phyloP scores from a whole-genome alignment of 1,140 invertebrate genomes.

The Sarcophaga bullata region DNA sequence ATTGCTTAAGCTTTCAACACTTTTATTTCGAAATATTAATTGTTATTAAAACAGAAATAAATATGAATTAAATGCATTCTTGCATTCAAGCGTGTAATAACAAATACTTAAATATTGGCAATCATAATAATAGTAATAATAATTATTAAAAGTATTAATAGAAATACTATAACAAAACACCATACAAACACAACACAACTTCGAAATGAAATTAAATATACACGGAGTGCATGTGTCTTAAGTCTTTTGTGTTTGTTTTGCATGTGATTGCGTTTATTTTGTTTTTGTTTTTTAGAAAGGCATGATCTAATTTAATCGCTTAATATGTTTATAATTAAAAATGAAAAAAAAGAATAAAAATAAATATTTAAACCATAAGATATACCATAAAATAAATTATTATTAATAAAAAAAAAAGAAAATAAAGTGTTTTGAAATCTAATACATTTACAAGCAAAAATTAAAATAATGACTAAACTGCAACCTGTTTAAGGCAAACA shows the following conservation, averaged over 20 bases:
- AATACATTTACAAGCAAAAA: background rate
- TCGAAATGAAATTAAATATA: no score
- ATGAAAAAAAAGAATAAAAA: background rate
- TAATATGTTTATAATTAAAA: background rate
- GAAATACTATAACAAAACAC: no score
- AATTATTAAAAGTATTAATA: no score
- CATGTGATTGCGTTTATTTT: background rate
- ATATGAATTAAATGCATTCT: background rate
- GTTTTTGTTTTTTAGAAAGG: background rate
- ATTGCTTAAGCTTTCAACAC: background rate
- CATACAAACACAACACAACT: no score
- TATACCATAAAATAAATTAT: background rate
- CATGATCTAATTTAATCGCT: background rate
- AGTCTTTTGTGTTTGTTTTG: conserved; percentile 4
- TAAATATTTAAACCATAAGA: background rate
- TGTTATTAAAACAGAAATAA: no score
- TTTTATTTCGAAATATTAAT: background rate
- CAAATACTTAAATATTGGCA: background rate
- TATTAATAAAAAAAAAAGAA: no score
- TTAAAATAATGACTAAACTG: background rate
- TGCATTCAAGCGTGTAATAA: conserved; percentile 18
- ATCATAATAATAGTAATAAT: background rate
- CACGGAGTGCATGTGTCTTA: conserved; percentile 8
- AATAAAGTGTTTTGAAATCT: background rate
- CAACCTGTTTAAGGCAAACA: no score